phyloP scores from a whole-genome alignment of 2,797 vertebrate species.

The Phrynocephalus guinanensis region DNA sequence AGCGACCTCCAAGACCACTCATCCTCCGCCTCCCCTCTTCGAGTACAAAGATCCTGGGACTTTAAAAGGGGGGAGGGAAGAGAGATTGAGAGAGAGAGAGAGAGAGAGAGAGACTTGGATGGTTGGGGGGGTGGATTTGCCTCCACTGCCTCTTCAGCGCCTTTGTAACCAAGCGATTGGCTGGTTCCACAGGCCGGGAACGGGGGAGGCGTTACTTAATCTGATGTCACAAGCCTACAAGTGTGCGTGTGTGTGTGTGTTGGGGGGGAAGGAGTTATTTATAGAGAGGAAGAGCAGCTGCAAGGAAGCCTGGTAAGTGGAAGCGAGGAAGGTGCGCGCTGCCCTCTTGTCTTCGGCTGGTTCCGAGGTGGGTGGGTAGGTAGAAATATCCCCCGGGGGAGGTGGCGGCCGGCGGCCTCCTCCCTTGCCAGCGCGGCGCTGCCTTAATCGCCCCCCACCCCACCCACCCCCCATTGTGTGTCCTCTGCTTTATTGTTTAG shows the following conservation, averaged over 20 bases:
- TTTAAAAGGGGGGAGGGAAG: not conserved
- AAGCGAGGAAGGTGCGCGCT: not conserved
- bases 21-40: no score
- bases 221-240: constrained; percentile 57
- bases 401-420: no score
- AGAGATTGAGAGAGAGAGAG: no score
- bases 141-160: not conserved
- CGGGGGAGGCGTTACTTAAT: constrained; percentile 23
- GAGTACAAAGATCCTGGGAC: not conserved
- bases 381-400: no score
- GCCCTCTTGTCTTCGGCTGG: no score
- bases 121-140: not conserved
- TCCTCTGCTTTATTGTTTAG: constrained; percentile 19
- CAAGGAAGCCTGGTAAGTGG: constrained; percentile 38
- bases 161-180: constrained; percentile 1
- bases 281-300: constrained; percentile 46
- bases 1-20: not conserved
- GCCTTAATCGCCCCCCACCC: not conserved
- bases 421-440: not conserved
- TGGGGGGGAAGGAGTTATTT: constrained; percentile 48
- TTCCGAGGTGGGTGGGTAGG: no score
- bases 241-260: not conserved
- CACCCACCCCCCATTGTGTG: not conserved
- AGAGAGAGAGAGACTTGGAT: no score
- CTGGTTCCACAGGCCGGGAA: not conserved